phyloP scores from a whole-genome alignment of 92 coral and sea anemone species.

The Porites divaricata region DNA sequence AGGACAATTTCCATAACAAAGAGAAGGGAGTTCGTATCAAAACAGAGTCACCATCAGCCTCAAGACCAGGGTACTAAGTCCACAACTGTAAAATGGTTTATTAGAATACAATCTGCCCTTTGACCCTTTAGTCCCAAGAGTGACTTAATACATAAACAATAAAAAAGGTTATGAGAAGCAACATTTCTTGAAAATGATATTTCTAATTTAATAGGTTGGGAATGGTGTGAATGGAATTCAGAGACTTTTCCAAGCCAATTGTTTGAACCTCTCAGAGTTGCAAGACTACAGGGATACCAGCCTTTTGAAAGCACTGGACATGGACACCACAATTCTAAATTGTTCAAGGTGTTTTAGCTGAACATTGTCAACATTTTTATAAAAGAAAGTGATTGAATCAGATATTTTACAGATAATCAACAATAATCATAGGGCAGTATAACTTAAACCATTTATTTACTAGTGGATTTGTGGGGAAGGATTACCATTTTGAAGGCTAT shows the following conservation, averaged over 20 bases:
- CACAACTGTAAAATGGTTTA: too few species aligned
- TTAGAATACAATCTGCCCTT: too few species aligned
- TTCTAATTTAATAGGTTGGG: conserved; percentile 67
- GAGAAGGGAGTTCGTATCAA: too few species aligned
- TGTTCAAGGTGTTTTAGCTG: conserved; percentile 21
- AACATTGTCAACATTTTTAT: neutral
- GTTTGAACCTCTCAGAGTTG: conserved; percentile 71
- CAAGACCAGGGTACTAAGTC: too few species aligned
- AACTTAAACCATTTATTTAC: neutral
- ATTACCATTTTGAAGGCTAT: too few species aligned
- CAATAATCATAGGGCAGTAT: neutral
- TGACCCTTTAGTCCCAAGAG: too few species aligned
- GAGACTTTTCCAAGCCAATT: conserved; percentile 65
- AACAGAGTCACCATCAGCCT: too few species aligned
- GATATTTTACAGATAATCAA: neutral
- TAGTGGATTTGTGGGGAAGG: neutral
- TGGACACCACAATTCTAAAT: conserved; percentile 36
- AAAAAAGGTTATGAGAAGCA: too few species aligned
- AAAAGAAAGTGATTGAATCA: neutral
- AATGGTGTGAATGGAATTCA: conserved; percentile 76
- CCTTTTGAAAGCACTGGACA: conserved; percentile 44
- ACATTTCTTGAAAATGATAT: neutral
- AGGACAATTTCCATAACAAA: too few species aligned
- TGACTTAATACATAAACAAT: too few species aligned
- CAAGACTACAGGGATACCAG: conserved; percentile 77